Percentiles rank a stretch among this genome's conserved stretches.
phyloP scores from a whole-genome alignment of 2,113 vertebrate species.

The Panthera leo region DNA sequence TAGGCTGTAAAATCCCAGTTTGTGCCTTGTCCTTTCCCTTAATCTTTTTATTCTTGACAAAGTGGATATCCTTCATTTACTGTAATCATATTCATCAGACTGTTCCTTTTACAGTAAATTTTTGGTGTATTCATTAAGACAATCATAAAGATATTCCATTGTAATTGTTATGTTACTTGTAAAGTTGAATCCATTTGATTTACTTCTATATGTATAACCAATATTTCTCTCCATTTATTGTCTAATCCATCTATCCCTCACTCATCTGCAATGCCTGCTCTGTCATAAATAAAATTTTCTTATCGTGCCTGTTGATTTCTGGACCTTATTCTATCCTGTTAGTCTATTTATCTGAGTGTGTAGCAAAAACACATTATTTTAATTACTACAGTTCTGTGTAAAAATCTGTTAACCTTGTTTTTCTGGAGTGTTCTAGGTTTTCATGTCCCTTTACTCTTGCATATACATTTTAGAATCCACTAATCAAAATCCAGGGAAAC shows the following conservation, averaged over 20 bases:
- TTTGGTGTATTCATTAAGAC: neutral
- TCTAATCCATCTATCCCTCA: neutral
- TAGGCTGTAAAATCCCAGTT: neutral
- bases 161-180: neutral
- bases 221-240: neutral
- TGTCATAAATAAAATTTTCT: neutral
- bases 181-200: neutral
- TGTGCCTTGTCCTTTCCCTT: neutral
- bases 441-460: neutral
- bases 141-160: neutral
- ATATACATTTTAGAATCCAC: neutral
- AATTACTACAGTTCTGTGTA: neutral
- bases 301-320: neutral
- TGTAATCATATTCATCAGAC: neutral
- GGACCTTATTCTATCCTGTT: neutral
- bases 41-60: neutral
- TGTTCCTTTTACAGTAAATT: neutral
- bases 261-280: neutral
- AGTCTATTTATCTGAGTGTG: neutral
- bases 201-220: neutral
- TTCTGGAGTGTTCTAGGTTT: neutral
- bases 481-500: neutral
- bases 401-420: neutral
- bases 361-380: neutral
- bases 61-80: neutral